Evolutionary conservation across 2,888 invertebrate species (phyloP).

Genomic region (Dugesia japonica): DNA sequence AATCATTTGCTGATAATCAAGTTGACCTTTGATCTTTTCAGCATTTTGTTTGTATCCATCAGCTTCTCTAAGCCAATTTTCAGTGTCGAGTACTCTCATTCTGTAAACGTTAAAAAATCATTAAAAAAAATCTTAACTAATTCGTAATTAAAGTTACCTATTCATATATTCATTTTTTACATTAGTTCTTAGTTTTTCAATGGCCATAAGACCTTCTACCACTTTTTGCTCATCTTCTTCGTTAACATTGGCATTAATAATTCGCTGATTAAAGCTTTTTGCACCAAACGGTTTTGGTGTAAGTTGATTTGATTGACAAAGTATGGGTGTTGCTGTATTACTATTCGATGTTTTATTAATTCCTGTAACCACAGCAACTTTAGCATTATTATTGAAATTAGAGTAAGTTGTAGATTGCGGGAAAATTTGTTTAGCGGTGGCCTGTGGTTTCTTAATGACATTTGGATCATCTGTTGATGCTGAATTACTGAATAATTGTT

Average conservation of each 20-base stretch:
- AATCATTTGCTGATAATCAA: not conserved
- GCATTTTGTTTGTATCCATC: not conserved
- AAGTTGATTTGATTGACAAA: not conserved
- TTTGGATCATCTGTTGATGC: not conserved
- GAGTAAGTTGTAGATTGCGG: not conserved
- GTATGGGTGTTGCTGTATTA: not conserved
- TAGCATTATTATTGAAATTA: not conserved
- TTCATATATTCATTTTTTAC: constrained; percentile 6
- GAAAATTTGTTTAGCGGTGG: not conserved
- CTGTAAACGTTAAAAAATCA: not conserved
- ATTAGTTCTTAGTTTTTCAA: not conserved
- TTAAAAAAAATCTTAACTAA: not conserved
- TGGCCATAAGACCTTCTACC: not conserved
- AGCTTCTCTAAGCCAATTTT: not conserved
- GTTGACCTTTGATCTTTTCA: not conserved
- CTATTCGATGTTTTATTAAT: not conserved
- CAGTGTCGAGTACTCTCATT: not conserved
- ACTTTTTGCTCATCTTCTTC: not conserved
- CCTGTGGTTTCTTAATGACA: not conserved
- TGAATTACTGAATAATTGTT: constrained; percentile 2
- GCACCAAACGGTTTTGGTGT: not conserved
- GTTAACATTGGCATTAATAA: not conserved
- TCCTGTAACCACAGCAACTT: not conserved
- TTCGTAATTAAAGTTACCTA: not conserved
- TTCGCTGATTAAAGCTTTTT: not conserved